Conservation (phyloP, 2,113 vertebrate genomes). For the Sula dactylatra region DNA sequence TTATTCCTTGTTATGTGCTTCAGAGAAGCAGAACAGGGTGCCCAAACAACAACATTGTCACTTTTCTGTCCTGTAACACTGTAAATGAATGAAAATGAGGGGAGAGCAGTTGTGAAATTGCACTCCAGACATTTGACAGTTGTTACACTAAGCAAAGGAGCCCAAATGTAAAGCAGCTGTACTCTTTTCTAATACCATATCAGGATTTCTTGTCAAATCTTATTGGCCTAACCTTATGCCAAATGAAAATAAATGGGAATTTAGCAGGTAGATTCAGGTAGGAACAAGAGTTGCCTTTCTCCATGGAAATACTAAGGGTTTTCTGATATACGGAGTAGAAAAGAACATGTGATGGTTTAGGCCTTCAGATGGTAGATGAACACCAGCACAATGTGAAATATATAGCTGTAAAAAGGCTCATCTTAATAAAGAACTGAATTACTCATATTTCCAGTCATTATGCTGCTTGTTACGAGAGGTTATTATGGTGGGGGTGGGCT, state of each 20-base stretch:
- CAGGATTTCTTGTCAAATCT: not conserved
- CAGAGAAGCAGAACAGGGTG: not conserved
- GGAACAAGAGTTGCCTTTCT: not conserved
- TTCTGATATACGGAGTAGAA: not conserved
- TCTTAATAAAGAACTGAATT: not conserved
- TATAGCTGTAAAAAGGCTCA: not conserved
- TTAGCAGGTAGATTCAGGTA: not conserved
- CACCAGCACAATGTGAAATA: not conserved
- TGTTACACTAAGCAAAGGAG: not conserved
- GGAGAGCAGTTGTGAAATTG: not conserved
- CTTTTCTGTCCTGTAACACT: not conserved
- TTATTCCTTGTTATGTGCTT: not conserved
- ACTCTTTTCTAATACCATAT: not conserved
- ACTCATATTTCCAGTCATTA: not conserved
- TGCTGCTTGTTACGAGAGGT: not conserved
- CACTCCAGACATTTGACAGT: not conserved
- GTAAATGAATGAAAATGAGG: not conserved
- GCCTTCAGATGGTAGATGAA: not conserved
- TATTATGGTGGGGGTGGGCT: not conserved
- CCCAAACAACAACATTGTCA: not conserved
- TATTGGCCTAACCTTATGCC: not conserved
- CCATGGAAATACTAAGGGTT: not conserved
- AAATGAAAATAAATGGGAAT: not conserved
- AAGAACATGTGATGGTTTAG: not conserved
- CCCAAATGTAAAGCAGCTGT: not conserved